These are phyloP conservation scores for Lasiurus borealis DNA, from an alignment of 2,113 vertebrate species.

Conservation along the genomic window DNA sequence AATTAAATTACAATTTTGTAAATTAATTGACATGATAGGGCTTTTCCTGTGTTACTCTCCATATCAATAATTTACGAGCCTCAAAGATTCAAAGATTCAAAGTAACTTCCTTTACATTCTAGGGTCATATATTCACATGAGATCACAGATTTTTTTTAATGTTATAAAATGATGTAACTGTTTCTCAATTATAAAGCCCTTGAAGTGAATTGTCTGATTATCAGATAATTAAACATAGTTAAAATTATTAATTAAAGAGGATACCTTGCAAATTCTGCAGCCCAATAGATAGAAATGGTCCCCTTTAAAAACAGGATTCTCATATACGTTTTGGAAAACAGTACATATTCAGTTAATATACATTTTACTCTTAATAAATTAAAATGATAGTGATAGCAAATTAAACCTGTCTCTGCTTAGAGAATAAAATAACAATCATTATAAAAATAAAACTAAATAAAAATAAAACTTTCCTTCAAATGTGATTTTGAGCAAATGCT, in stretches of 20 bases:
- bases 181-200: slow-evolving; percentile 45
- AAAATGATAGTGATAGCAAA: neutral
- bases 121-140: slow-evolving; percentile 12
- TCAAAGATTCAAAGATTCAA: slow-evolving; percentile 63
- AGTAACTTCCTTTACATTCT: neutral
- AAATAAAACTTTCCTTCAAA: neutral
- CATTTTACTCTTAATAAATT: neutral
- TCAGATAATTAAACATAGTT: neutral
- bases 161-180: neutral
- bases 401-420: neutral
- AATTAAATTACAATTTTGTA: slow-evolving; percentile 74
- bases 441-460: neutral
- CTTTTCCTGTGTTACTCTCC: slow-evolving; percentile 63
- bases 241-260: slow-evolving; percentile 76
- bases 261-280: slow-evolving; percentile 31
- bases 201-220: neutral
- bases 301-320: slow-evolving; percentile 23
- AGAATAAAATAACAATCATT: slow-evolving; percentile 8
- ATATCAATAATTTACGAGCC: slow-evolving; percentile 73
- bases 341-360: neutral
- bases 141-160: slow-evolving; percentile 51
- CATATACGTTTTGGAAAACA: neutral
- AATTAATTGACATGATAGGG: slow-evolving; percentile 62
- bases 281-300: slow-evolving; percentile 22
- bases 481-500: slow-evolving; percentile 4